Conservation (phyloP, 1,140 invertebrate species). For the Carposina sasakii region DNA sequence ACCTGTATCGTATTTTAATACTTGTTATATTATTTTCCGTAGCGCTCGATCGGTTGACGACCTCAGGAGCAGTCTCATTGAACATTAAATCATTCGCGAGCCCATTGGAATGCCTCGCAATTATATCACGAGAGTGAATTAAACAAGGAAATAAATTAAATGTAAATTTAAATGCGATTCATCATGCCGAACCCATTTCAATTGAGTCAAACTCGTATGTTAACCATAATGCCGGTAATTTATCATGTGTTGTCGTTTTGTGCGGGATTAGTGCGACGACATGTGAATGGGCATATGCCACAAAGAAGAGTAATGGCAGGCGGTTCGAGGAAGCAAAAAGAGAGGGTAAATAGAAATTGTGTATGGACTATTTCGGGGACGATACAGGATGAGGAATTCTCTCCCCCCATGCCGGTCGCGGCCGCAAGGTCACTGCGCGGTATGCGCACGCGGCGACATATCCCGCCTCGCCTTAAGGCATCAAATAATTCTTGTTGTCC, state of each 20-base stretch:
- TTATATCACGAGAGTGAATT: too few relatives aligned
- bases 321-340: conserved; percentile 18
- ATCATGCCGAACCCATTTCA: too few relatives aligned
- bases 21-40: conserved; percentile 38
- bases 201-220: conserved; percentile 18
- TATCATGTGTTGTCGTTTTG: conserved; percentile 31
- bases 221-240: conserved; percentile 31
- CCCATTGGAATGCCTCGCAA: conserved; percentile 12
- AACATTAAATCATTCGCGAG: conserved; percentile 21
- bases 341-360: conserved; percentile 1
- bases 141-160: too few relatives aligned
- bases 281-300: conserved; percentile 32
- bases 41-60: conserved; percentile 37
- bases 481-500: too few relatives aligned
- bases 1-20: conserved; percentile 46
- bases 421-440: conserved; percentile 3
- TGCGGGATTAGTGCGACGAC: conserved; percentile 29
- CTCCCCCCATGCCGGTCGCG: background rate
- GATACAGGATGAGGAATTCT: background rate
- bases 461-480: too few relatives aligned
- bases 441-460: conserved; percentile 4
- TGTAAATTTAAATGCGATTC: too few relatives aligned
- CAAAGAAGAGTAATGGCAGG: conserved; percentile 22
- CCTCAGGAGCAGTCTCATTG: conserved; percentile 26
- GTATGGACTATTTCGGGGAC: background rate